These are phyloP conservation scores for Centrocercus urophasianus DNA, from an alignment of 2,113 vertebrate genomes.

Conservation along the genomic window DNA sequence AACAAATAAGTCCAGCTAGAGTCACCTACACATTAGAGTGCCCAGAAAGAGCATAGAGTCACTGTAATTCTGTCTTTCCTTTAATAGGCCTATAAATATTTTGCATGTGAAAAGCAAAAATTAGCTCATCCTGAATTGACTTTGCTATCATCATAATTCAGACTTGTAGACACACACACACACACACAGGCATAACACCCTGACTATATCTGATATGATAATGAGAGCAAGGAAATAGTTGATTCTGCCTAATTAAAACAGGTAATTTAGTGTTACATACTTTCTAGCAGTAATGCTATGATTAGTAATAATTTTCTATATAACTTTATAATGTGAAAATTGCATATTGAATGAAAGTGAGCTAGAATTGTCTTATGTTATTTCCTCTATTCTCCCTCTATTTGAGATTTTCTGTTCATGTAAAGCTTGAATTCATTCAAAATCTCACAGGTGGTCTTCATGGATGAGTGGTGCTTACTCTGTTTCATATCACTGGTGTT, in stretches of 20 bases:
- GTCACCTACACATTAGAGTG: background rate
- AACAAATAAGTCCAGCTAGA: constrained; percentile 41
- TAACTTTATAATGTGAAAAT: constrained; percentile 33
- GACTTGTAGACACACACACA: background rate
- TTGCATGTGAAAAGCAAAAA: constrained; percentile 44
- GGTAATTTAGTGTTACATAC: constrained; percentile 64
- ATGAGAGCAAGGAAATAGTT: constrained; percentile 51
- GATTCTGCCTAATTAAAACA: constrained; percentile 71
- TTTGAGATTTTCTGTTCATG: constrained; percentile 31
- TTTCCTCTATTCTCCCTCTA: background rate
- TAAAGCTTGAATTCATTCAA: constrained; percentile 15
- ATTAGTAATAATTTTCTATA: constrained; percentile 56
- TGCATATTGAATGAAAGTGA: constrained; percentile 37
- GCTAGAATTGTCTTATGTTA: constrained; percentile 26
- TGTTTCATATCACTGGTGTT: background rate
- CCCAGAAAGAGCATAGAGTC: constrained; percentile 9
- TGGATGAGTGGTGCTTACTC: background rate
- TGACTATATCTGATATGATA: constrained; percentile 62
- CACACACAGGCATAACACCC: background rate
- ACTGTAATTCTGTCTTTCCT: constrained; percentile 26
- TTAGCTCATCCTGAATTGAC: constrained; percentile 33
- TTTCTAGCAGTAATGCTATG: constrained; percentile 49
- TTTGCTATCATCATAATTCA: constrained; percentile 39
- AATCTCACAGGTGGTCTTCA: constrained; percentile 51
- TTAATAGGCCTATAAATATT: constrained; percentile 67